These are phyloP conservation scores for Timema podura DNA, from an alignment of 2,888 invertebrate genomes.

Conservation along the genomic window DNA sequence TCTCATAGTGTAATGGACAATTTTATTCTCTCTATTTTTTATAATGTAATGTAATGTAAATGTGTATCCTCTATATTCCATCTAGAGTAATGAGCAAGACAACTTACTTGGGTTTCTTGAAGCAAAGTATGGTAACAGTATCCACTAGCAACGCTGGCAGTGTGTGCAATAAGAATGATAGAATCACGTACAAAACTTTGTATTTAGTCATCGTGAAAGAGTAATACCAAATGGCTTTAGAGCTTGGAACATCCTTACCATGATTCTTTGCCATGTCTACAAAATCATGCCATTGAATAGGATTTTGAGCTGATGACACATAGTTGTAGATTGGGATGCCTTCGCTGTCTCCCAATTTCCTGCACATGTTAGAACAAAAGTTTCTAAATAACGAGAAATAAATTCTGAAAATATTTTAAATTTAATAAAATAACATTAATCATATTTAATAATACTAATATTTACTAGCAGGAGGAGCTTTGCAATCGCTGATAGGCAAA, in stretches of 20 bases:
- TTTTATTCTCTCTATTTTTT: no score
- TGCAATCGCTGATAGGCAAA: no score
- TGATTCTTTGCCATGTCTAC: not conserved
- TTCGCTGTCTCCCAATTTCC: not conserved
- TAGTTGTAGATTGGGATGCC: constrained; percentile 8
- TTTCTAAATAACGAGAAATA: no score
- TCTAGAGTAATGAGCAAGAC: no score
- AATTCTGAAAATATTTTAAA: no score
- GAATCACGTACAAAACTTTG: not conserved
- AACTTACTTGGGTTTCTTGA: constrained; percentile 9
- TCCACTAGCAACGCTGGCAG: constrained; percentile 4
- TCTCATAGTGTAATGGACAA: no score
- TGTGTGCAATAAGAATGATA: not conserved
- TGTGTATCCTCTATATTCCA: no score
- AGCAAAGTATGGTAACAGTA: not conserved
- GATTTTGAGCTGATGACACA: not conserved
- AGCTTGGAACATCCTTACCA: not conserved
- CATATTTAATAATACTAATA: no score
- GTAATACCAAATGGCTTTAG: not conserved
- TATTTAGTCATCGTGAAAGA: not conserved
- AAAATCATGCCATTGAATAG: constrained; percentile 1
- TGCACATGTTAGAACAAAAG: no score
- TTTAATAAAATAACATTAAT: no score
- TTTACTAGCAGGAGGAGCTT: no score
- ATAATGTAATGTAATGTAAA: no score